Evolutionary conservation across 2,797 vertebrate genomes (phyloP).

Genomic region (Caiman crocodilus): DNA sequence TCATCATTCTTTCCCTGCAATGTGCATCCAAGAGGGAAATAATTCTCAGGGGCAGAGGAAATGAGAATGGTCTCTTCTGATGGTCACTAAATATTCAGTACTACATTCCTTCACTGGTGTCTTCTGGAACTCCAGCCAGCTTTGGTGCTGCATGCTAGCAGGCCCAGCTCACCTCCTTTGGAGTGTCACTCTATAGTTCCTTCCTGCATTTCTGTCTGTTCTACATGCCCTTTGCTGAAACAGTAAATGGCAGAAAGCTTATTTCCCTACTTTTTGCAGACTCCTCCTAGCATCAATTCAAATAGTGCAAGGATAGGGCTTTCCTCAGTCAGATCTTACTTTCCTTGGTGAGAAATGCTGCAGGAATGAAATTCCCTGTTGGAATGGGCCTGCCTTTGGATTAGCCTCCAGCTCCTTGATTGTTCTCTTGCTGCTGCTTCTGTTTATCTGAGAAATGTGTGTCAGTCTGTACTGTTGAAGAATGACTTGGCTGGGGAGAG

Average conservation of each 20-base stretch:
- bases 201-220: neutral
- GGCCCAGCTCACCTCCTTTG: no score
- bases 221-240: neutral
- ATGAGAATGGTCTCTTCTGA: neutral
- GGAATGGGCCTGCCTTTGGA: neutral
- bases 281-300: neutral
- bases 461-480: neutral
- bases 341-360: neutral
- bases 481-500: neutral
- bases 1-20: neutral
- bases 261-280: neutral
- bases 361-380: neutral
- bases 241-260: neutral
- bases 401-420: neutral
- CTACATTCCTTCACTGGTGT: neutral
- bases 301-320: neutral
- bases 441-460: neutral
- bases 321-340: neutral
- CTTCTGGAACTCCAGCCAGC: neutral
- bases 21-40: neutral
- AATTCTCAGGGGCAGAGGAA: neutral
- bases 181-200: neutral
- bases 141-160: neutral
- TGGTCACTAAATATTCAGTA: neutral
- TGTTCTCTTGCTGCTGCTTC: neutral